Evolutionary conservation across 2,797 vertebrate genomes (phyloP), one percentile per base, ranked within the genome.

Genomic region (Florisuga fusca): DNA sequence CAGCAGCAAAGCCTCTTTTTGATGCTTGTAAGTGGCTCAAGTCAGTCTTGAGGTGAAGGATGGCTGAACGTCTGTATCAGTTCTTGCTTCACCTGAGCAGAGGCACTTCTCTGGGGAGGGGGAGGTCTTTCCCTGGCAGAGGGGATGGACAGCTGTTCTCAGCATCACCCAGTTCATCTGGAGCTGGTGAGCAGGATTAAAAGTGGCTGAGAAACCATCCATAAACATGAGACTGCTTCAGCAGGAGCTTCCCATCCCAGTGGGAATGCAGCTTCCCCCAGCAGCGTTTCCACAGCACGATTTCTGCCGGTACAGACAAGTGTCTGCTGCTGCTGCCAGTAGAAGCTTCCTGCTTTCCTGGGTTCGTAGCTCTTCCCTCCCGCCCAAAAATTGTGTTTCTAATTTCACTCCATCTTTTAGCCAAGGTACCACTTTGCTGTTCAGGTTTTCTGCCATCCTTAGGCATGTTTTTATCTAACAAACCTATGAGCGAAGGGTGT

Each of bases 221-320:
- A 38, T 80, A 90, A 94, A 90, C 20, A 46, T 55, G 68, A 48
- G 55, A 18, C 29, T 27, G 55, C 63, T 92, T 83, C 84, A 73
- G 34, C 61, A 63, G 57, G 61, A 91, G 26, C 87, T 76, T 89
- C 94, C 82, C 89, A 95, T 96, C 96, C 89, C 50, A 46, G 69
- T 45, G 34, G 87, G 89, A 95, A 55, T 12, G 26, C 84, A 64
- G 84, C 78, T 93, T 95, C 83, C 86, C 33, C 19, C 79, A 83
- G 92, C 76, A 91, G 76, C 76, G 19, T 87, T 91, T 84, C 46
- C 85, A 82, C 94, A 92, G 83, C 1, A 8, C 84, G 63, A n/a
- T 93, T 90, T 84, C 64, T 89, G 76, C 91, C 33, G 36, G 85
- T 87, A 66, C 54, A 81, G 93, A 97, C 96, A 93, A 96, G 81